Base-by-base conservation (phyloP, 2,113 vertebrate species). In the Sinocyclocheilus anshuiensis region DNA sequence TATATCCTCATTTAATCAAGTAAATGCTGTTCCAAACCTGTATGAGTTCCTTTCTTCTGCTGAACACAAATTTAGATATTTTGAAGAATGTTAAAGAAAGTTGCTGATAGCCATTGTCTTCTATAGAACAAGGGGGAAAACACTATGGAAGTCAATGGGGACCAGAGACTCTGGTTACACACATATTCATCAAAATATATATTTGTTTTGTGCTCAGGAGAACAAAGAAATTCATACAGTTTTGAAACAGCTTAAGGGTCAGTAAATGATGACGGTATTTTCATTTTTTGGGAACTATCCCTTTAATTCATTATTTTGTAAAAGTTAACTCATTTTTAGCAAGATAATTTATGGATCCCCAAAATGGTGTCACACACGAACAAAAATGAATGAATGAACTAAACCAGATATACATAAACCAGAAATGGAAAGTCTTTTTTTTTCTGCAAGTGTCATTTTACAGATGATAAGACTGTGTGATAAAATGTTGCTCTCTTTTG, bases 401-500 rank as follows among this genome's bases (percentile, higher is more conserved):
- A 15, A 55, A 20, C 55, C 7, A 57, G 2, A 57, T 59, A 18
- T 18, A 55, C 53, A 18, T 55, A 59, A 59, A 22, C 18, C 57
- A 22, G 57, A 59, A 22, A 59, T 59, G 2, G 18, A 7, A 3
- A 9, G 4, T 15, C 16, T 53, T 53, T 53, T 53, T 55, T 4
- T 57, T 57, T 6, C 55, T 57, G 16, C 55, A 57, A 22, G 0
- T n/a, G 8, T n/a, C 22, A 61, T 61, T 61, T 61, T n/a, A 22
- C 20, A 22, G 20, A 22, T 22, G 18, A 77, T 29, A 26, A 53
- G 3, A 55, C 83, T 50, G 57, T 20, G 24, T 76, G 26, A 48
- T 63, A 76, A 76, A 48, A 18, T 78, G 65, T 55, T 87, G 67
- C 50, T 75, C 45, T 50, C 42, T 65, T 42, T 42, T 75, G 55